Conservation (phyloP, 2,888 invertebrate genomes). For the Agrochola lychnidis region DNA sequence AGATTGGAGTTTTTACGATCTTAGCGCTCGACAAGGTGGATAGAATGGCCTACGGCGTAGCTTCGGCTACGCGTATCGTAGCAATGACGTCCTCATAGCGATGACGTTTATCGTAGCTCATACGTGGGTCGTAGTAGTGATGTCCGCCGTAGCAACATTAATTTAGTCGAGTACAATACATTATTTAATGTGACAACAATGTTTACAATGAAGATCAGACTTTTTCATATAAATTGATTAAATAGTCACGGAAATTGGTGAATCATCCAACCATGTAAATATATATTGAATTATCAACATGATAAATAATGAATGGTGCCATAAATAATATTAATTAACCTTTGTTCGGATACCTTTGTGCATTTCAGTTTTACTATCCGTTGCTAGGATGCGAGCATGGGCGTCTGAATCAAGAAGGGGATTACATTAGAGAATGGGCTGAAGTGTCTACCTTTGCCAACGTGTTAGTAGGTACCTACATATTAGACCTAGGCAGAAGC, state of each 20-base stretch:
- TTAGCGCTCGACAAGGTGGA: no score
- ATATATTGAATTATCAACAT: constrained; percentile 18
- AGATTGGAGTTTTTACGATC: background rate
- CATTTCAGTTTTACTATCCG: constrained; percentile 14
- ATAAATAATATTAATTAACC: constrained; percentile 14
- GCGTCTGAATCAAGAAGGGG: constrained; percentile 17
- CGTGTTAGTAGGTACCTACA: background rate
- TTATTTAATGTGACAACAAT: constrained; percentile 1
- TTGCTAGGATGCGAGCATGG: background rate
- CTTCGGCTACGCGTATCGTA: constrained; percentile 21
- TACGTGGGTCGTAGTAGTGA: constrained; percentile 19
- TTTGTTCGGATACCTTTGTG: constrained; percentile 9
- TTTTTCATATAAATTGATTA: constrained; percentile 7
- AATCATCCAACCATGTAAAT: constrained; percentile 7
- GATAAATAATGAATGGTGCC: constrained; percentile 13
- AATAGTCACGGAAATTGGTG: background rate
- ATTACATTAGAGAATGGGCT: constrained; percentile 17
- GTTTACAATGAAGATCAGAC: background rate
- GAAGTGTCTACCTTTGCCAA: constrained; percentile 3
- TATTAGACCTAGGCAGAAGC: background rate
- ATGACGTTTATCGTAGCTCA: constrained; percentile 19
- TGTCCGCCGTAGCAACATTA: constrained; percentile 6
- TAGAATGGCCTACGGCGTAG: constrained; percentile 22
- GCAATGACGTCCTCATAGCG: constrained; percentile 23
- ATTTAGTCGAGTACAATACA: background rate